Base-by-base conservation (phyloP, 2,797 vertebrate genomes). In the Danio kyathit region DNA sequence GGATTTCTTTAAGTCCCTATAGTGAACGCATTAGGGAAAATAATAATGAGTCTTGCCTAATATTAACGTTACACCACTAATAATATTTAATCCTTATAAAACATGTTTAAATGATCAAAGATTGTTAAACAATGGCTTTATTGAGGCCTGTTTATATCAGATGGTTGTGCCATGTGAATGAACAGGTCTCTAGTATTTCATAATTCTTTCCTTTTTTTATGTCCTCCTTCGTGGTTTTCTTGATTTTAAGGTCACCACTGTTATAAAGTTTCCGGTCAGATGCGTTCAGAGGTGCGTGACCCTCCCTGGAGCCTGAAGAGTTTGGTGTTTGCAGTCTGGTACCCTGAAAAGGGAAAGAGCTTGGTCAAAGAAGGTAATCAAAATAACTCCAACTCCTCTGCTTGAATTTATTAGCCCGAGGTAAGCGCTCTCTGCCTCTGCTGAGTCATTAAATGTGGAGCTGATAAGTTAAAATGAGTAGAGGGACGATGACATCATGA, bases 401-500 rank as follows among this genome's bases (percentile, higher is more conserved):
- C 89, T 87, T 89, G 86, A 87, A 92, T 93, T 92, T 93, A 94
- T 92, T 90, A 89, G 88, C 74, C 82, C 43, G 43, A 70, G 86
- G 86, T 85, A 83, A 88, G 88, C 83, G 76, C 81, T 79, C 79
- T 12, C 83, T 88, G 84, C 83, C 89, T 90, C 92, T 1, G 56
- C 85, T 81, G 88, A 88, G 84, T 87, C 87, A 84, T 93, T 91
- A 93, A 87, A 91, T 43, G 64, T 40, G 38, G 67, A 86, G 86
- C 87, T 91, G 91, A 92, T 93, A 90, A 88, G 88, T 92, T 91
- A 88, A 91, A 88, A 89, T 72, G 89, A 90, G 89, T 85, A 72
- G 73, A 85, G 89, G 90, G 89, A 90, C 88, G 5, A 90, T 94
- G 90, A 93, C 90, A 92, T 94, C 92, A 94, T 90, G 86, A 91